phyloP scores from a whole-genome alignment of 2,797 vertebrate species.

The Brachyalestes nurse region DNA sequence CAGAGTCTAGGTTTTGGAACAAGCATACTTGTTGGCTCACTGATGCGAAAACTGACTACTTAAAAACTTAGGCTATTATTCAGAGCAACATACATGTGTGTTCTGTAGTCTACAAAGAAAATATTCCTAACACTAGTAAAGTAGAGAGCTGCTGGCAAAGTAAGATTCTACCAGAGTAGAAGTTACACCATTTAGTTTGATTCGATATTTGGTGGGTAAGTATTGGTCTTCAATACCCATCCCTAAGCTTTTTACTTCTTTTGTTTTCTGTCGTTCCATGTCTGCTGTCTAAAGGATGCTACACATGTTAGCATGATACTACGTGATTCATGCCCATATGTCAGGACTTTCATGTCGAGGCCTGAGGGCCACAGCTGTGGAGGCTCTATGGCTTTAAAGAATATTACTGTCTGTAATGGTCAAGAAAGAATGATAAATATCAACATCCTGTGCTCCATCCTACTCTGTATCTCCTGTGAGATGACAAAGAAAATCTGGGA shows the following conservation, averaged over 20 bases:
- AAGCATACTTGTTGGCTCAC: background rate
- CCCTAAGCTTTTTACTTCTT: no score
- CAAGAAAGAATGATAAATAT: constrained; percentile 27
- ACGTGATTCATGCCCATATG: constrained; percentile 5
- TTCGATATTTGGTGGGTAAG: no score
- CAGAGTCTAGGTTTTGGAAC: no score
- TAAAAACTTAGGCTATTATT: background rate
- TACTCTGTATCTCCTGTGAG: constrained; percentile 14
- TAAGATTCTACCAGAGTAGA: no score
- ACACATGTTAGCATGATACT: background rate
- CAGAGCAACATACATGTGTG: no score
- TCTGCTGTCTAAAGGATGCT: background rate
- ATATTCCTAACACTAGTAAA: no score
- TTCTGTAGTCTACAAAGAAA: no score
- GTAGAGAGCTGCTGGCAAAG: no score
- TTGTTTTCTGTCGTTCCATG: background rate
- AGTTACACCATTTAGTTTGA: no score
- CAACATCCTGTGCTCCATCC: constrained; percentile 30
- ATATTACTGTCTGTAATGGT: constrained; percentile 19
- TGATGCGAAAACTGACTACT: no score
- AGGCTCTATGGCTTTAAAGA: constrained; percentile 26
- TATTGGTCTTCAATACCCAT: no score
- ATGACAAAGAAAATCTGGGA: constrained; percentile 19
- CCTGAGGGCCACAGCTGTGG: constrained; percentile 33
- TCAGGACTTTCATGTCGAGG: constrained; percentile 14